These are phyloP conservation scores for Enteromius fasciolatus DNA, from an alignment of 2,797 vertebrate species.

Conservation along the genomic window DNA sequence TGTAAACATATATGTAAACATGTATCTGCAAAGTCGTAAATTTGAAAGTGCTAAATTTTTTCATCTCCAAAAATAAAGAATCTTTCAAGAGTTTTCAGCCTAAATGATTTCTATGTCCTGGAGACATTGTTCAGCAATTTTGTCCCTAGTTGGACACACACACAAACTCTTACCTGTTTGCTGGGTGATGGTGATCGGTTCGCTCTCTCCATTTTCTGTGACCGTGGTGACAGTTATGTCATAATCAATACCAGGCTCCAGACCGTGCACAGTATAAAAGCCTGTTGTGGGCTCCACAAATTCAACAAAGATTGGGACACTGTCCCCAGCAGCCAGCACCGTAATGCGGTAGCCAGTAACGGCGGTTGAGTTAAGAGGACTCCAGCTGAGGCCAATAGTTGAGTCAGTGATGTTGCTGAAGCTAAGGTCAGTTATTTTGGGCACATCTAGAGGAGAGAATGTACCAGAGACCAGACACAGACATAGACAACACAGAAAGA, in stretches of 20 bases:
- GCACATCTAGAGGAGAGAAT: slow-evolving; percentile 83
- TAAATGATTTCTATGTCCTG: background rate
- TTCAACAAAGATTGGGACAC: slow-evolving; percentile 94
- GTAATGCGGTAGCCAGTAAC: slow-evolving; percentile 96
- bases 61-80: no score
- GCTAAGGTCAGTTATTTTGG: slow-evolving; percentile 92
- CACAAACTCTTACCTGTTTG: slow-evolving; percentile 84
- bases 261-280: slow-evolving; percentile 91
- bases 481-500: slow-evolving; percentile 40
- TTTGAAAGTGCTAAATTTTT: no score
- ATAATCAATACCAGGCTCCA: slow-evolving; percentile 97
- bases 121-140: background rate
- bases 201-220: slow-evolving; percentile 92
- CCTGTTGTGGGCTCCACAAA: slow-evolving; percentile 86
- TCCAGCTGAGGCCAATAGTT: slow-evolving; percentile 94
- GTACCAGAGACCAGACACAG: slow-evolving; percentile 12
- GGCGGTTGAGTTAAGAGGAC: slow-evolving; percentile 88
- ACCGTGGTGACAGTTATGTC: slow-evolving; percentile 95
- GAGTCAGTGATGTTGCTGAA: slow-evolving; percentile 94
- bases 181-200: slow-evolving; percentile 90
- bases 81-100: no score
- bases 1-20: no score
- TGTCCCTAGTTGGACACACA: background rate
- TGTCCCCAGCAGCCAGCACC: slow-evolving; percentile 92
- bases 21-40: no score